These are phyloP conservation scores for Oreocharis arfaki DNA, from an alignment of 2,113 vertebrate species.

Conservation along the genomic window DNA sequence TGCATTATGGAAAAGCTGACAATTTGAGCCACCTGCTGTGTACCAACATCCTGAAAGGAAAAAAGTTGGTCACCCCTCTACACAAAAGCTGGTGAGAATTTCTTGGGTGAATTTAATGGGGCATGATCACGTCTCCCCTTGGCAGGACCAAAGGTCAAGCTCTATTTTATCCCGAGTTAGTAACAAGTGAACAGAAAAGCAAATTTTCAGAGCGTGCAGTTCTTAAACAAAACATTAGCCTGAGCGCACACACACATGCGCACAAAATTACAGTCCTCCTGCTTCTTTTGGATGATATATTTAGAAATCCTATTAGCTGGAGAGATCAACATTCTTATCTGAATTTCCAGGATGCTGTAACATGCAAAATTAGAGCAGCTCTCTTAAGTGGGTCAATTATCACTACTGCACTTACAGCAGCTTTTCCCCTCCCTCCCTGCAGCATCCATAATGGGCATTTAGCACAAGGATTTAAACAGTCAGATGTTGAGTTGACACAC, in stretches of 20 bases:
- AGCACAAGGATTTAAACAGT: conserved; percentile 26
- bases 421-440: conserved; percentile 26
- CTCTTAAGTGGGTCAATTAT: conserved; percentile 65
- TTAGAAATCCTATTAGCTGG: conserved; percentile 66
- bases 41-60: conserved; percentile 2
- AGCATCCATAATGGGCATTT: conserved; percentile 10
- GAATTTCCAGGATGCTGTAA: conserved; percentile 67
- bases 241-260: not conserved
- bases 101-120: not conserved
- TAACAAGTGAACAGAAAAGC: not conserved
- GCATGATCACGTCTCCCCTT: not conserved
- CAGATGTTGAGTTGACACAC: not conserved
- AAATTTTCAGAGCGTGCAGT: conserved; percentile 21
- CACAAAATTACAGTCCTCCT: conserved; percentile 7
- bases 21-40: conserved; percentile 37
- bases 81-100: not conserved
- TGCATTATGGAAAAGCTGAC: conserved; percentile 42
- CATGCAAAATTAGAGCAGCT: conserved; percentile 63
- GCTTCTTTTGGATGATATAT: conserved; percentile 54
- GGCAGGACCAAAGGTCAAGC: not conserved
- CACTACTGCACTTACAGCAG: conserved; percentile 55
- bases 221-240: conserved; percentile 44
- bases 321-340: conserved; percentile 66
- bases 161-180: not conserved
- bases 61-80: not conserved